Evolutionary conservation across 2,113 vertebrate genomes (phyloP).

Genomic region (Scomber scombrus): DNA sequence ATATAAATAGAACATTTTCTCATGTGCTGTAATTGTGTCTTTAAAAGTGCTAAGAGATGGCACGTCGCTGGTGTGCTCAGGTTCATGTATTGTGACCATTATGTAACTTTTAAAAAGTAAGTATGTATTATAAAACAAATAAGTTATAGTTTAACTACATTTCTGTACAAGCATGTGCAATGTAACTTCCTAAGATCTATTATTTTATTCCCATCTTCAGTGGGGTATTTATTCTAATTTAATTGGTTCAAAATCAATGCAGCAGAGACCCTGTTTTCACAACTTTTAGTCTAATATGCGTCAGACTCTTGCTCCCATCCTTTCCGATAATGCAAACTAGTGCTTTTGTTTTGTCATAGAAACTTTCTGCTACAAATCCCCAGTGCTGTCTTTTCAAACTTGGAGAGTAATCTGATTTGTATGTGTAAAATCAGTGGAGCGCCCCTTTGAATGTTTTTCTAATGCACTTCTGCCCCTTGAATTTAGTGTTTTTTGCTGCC

Average conservation of each 20-base stretch:
- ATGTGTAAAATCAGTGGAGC: no score
- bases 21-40: constrained; percentile 22
- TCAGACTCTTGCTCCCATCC: background rate
- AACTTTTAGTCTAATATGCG: no score
- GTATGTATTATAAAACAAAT: background rate
- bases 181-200: no score
- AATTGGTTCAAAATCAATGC: background rate
- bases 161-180: background rate
- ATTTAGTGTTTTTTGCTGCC: no score
- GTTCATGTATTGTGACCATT: background rate
- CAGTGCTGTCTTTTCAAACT: no score
- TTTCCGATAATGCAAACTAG: no score
- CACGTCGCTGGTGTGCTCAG: background rate
- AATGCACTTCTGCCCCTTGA: no score
- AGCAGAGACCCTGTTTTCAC: background rate
- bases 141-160: background rate
- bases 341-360: no score
- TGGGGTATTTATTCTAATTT: background rate
- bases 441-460: no score
- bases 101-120: background rate
- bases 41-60: constrained; percentile 43
- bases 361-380: no score
- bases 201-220: background rate
- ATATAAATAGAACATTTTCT: constrained; percentile 59
- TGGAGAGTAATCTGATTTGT: no score